These are phyloP conservation scores for Ochropacha duplaris DNA, from an alignment of 2,888 invertebrate species.

Conservation along the genomic window DNA sequence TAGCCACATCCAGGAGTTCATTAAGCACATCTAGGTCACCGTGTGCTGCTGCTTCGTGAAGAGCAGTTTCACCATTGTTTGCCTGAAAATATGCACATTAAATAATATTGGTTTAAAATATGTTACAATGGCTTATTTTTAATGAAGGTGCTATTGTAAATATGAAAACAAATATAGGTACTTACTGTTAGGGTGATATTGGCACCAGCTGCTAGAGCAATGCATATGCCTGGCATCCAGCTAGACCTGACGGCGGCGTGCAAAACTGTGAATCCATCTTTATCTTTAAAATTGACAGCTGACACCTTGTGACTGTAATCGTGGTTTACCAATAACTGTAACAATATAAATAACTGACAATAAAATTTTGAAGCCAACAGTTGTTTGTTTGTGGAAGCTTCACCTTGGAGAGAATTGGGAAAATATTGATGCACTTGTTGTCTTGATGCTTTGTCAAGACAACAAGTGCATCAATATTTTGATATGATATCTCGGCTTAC, in stretches of 20 bases:
- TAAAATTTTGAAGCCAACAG: no score
- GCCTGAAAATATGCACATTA: conserved; percentile 30
- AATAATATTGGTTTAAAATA: not conserved
- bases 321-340: conserved; percentile 26
- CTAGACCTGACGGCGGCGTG: conserved; percentile 62
- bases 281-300: conserved; percentile 39
- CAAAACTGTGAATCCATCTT: conserved; percentile 49
- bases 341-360: not conserved
- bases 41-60: conserved; percentile 54
- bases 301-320: not conserved
- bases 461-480: no score
- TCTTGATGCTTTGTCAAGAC: no score
- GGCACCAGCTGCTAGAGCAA: conserved; percentile 71
- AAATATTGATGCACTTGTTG: no score
- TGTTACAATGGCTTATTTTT: no score
- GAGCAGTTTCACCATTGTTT: conserved; percentile 49
- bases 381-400: no score
- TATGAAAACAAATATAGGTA: conserved; percentile 14
- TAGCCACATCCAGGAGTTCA: not conserved
- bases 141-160: no score
- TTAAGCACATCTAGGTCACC: conserved; percentile 24
- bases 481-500: not conserved
- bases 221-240: conserved; percentile 68
- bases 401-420: no score
- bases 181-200: conserved; percentile 53